These are phyloP conservation scores for Prenolepis imparis DNA, from an alignment of 2,888 invertebrate species.

Conservation along the genomic window DNA sequence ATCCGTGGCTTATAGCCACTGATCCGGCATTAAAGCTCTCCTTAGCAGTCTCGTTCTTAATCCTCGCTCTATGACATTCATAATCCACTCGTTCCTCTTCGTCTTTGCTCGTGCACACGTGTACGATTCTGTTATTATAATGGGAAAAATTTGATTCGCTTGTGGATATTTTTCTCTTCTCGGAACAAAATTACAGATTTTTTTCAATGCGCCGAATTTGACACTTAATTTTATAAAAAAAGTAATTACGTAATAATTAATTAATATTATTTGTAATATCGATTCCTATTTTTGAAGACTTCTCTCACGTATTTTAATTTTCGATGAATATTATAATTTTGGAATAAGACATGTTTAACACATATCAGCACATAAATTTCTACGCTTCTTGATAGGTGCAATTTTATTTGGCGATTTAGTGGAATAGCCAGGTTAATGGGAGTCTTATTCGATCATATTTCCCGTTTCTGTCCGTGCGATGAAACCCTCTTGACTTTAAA, in stretches of 20 bases:
- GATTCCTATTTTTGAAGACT: too few relatives aligned
- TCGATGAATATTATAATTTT: too few relatives aligned
- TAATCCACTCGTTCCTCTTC: conserved; percentile 52
- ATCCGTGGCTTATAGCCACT: conserved; percentile 51
- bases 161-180: conserved; percentile 40
- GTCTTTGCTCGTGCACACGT: background rate
- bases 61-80: conserved; percentile 35
- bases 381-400: background rate
- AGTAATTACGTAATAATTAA: background rate
- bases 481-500: conserved; percentile 42
- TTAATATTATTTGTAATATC: too few relatives aligned
- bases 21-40: conserved; percentile 60
- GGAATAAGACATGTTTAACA: too few relatives aligned
- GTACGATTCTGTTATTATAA: conserved; percentile 5
- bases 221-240: background rate
- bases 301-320: too few relatives aligned
- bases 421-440: background rate
- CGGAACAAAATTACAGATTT: background rate
- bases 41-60: conserved; percentile 49
- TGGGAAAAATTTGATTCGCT: background rate
- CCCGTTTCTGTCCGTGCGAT: conserved; percentile 31
- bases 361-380: background rate
- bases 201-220: background rate
- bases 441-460: conserved; percentile 51
- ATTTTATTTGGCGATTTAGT: background rate